phyloP scores from a whole-genome alignment of 2,888 invertebrate genomes.

The Orchestes rusci region DNA sequence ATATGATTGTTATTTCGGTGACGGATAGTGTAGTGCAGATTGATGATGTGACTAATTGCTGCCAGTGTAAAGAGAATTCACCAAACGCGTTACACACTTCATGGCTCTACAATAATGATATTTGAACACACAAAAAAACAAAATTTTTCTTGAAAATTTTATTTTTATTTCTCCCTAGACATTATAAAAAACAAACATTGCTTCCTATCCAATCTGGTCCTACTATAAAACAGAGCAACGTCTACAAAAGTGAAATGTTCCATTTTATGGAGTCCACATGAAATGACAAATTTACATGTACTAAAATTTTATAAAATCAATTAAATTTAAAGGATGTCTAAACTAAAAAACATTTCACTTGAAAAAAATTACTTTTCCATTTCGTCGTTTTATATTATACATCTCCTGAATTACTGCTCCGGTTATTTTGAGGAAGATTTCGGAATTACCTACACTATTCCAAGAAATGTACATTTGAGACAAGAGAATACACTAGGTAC shows the following conservation, averaged over 20 bases:
- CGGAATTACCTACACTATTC: too few relatives aligned
- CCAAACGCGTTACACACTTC: too few relatives aligned
- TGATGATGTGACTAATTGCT: too few relatives aligned
- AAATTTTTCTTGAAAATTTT: slow-evolving; percentile 49
- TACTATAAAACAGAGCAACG: slow-evolving; percentile 48
- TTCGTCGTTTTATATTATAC: too few relatives aligned
- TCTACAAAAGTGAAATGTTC: slow-evolving; percentile 41
- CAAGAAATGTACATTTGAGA: too few relatives aligned
- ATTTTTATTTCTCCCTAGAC: slow-evolving; percentile 51
- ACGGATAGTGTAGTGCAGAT: too few relatives aligned
- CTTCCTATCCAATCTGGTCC: slow-evolving; percentile 43
- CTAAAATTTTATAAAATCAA: background rate
- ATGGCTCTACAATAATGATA: too few relatives aligned
- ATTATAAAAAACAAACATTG: slow-evolving; percentile 57
- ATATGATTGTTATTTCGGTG: too few relatives aligned
- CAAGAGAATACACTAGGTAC: too few relatives aligned
- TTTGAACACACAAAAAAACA: slow-evolving; percentile 1
- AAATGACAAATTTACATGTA: slow-evolving; percentile 1
- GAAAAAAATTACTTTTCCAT: slow-evolving; percentile 5
- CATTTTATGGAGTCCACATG: slow-evolving; percentile 35
- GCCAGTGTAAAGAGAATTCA: too few relatives aligned
- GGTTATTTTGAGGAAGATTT: too few relatives aligned
- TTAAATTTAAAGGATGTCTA: slow-evolving; percentile 10
- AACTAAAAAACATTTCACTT: slow-evolving; percentile 18
- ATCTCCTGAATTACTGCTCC: too few relatives aligned